These are phyloP conservation scores for Colaptes auratus DNA, from an alignment of 2,113 vertebrate species.

Conservation along the genomic window DNA sequence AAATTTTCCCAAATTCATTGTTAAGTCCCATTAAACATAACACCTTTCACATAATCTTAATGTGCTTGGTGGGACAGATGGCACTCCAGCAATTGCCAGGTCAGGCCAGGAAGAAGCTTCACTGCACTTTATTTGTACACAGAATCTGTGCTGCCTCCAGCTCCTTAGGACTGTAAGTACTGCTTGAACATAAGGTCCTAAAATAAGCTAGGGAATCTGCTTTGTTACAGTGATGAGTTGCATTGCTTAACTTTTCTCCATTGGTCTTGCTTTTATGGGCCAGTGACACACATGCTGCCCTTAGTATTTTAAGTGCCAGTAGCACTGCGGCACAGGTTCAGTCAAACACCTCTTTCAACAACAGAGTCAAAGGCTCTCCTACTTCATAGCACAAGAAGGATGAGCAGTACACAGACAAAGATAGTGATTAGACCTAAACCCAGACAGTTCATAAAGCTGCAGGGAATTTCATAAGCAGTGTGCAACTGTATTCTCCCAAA, in stretches of 20 bases:
- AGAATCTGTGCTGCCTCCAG: not conserved
- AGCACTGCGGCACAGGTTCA: not conserved
- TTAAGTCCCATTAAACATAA: not conserved
- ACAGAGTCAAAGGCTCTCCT: not conserved
- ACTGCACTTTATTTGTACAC: not conserved
- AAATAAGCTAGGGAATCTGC: not conserved
- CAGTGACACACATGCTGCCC: rapidly evolving
- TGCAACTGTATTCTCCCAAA: not conserved
- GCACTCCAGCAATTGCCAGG: not conserved
- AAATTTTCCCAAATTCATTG: not conserved
- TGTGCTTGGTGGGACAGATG: not conserved
- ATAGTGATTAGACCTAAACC: not conserved
- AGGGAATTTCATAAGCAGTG: not conserved
- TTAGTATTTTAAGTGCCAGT: no score
- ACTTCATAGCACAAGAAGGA: not conserved
- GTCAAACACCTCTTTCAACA: not conserved
- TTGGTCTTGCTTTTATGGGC: not conserved
- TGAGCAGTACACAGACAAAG: not conserved
- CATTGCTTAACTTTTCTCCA: not conserved
- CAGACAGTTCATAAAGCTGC: not conserved
- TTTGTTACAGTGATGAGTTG: not conserved
- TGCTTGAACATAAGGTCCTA: not conserved
- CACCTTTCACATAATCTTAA: not conserved
- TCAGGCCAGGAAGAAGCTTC: not conserved
- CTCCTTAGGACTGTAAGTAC: not conserved